These are phyloP conservation scores for Girardinichthys multiradiatus DNA, from an alignment of 2,113 vertebrate genomes.

Conservation along the genomic window DNA sequence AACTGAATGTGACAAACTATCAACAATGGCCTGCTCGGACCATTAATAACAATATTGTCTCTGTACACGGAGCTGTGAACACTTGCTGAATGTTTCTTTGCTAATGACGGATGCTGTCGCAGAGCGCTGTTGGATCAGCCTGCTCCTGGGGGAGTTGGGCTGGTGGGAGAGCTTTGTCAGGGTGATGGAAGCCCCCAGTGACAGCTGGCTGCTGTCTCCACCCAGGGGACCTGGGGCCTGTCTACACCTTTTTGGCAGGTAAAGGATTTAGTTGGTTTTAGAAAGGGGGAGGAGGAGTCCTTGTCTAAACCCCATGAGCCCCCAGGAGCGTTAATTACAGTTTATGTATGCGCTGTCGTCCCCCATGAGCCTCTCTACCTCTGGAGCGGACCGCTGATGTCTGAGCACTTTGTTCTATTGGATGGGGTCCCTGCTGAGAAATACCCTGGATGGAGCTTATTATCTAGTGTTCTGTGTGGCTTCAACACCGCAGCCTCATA, in stretches of 20 bases:
- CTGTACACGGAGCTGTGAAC: conserved; percentile 41
- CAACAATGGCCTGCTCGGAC: conserved; percentile 46
- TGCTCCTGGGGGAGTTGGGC: conserved; percentile 44
- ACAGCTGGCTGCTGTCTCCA: conserved; percentile 48
- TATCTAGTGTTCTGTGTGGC: conserved; percentile 50
- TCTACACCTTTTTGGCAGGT: conserved; percentile 64
- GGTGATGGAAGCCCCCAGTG: conserved; percentile 47
- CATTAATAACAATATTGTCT: conserved; percentile 42
- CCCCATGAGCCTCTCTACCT: conserved; percentile 66
- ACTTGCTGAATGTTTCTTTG: conserved; percentile 50
- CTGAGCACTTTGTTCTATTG: conserved; percentile 60
- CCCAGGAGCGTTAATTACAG: conserved; percentile 77
- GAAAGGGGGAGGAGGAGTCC: conserved; percentile 22
- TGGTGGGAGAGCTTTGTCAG: conserved; percentile 35
- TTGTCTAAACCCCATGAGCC: conserved; percentile 40
- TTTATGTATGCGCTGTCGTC: conserved; percentile 74
- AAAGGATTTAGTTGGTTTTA: conserved; percentile 54
- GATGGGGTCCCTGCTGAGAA: conserved; percentile 55
- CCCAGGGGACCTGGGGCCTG: conserved; percentile 56
- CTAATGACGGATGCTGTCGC: conserved; percentile 38
- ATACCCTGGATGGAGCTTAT: conserved; percentile 57
- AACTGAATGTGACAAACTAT: conserved; percentile 60
- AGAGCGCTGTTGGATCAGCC: conserved; percentile 27
- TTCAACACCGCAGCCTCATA: conserved; percentile 30
- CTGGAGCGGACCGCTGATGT: conserved; percentile 62